Evolutionary conservation across 2,888 invertebrate species (phyloP), one percentile per base, ranked within the genome.

Genomic region (Tetragnatha montana): DNA sequence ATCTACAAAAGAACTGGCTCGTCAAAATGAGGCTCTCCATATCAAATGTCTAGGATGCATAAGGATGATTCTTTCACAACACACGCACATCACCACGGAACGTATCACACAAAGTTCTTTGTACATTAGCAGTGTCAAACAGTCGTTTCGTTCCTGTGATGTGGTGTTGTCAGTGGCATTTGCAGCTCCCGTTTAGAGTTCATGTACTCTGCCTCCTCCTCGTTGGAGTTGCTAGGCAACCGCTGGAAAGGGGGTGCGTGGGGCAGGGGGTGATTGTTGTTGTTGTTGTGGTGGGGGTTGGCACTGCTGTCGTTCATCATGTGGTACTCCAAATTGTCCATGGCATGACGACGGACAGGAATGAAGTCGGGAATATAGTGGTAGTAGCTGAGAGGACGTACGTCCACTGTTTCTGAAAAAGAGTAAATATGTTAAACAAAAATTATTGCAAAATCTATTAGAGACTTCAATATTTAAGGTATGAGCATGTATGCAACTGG

Each of bases 291-390:
- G 4, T 35, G 35, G 35, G 35, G 35, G 68, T 91, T 94, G 92
- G 94, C 94, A 92, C 94, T 93, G 92, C 92, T 92, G 93, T 94
- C 87, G 93, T 94, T 94, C 93, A 92, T 96, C 95, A 98, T 96
- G 93, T 98, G 95, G 93, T 98, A 98, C 93, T 98, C 98, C 0
- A 98, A 98, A 94, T 98, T 98, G 93, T 98, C 98, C 88, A 98
- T 92, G 22, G 93, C 92, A 95, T 75, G 95, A 49, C 87, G 75
- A 70, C 85, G 85, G 49, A 90, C 92, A 21, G 92, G 92, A 68
- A 92, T 91, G 83, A 92, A 92, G 74, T 92, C 92, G 1, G 92
- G 92, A 69, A 92, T 91, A 84, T 91, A 92, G 73, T 91, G 91
- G 35, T 90, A 90, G 70, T 90, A 87, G 22, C 89, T 90, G 21